Conservation (phyloP, 2,797 vertebrate species). For the Xerus rutilus region DNA sequence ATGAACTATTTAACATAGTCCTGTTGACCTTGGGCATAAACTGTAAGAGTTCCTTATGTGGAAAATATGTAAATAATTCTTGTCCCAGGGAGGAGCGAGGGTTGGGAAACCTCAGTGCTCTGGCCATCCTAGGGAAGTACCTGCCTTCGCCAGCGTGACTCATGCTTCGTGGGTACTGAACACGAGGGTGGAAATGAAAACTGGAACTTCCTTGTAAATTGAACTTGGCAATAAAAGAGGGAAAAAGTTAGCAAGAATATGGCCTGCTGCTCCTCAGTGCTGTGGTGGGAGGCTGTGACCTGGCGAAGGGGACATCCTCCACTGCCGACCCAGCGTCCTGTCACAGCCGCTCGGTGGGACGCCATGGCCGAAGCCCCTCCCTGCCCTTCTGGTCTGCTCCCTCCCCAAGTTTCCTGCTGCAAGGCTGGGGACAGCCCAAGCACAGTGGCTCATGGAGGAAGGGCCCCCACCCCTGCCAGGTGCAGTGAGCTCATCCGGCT, state of each 20-base stretch:
- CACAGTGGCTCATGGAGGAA: no score
- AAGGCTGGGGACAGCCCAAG: neutral
- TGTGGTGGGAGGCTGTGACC: neutral
- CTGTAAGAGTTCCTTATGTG: conserved; percentile 22
- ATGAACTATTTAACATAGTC: conserved; percentile 72
- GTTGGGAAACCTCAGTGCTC: conserved; percentile 40
- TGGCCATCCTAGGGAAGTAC: conserved; percentile 72
- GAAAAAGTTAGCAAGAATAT: conserved; percentile 71
- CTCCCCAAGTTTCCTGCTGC: neutral
- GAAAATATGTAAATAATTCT: conserved; percentile 68
- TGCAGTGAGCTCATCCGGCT: neutral
- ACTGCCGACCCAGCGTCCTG: neutral
- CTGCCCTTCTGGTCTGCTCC: neutral
- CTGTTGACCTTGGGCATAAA: conserved; percentile 54
- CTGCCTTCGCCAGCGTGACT: conserved; percentile 73
- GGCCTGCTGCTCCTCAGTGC: neutral
- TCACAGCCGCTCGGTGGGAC: rapidly evolving
- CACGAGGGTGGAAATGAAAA: conserved; percentile 77
- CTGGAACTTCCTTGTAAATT: conserved; percentile 84
- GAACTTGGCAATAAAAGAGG: conserved; percentile 87
- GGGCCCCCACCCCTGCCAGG: rapidly evolving
- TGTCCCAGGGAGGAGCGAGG: conserved; percentile 21
- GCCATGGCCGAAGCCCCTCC: neutral
- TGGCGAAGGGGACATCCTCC: rapidly evolving
- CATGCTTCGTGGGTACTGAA: conserved; percentile 44